These are phyloP conservation scores for Sinohyriopsis cumingii DNA, from an alignment of 2,888 invertebrate species.

Conservation along the genomic window DNA sequence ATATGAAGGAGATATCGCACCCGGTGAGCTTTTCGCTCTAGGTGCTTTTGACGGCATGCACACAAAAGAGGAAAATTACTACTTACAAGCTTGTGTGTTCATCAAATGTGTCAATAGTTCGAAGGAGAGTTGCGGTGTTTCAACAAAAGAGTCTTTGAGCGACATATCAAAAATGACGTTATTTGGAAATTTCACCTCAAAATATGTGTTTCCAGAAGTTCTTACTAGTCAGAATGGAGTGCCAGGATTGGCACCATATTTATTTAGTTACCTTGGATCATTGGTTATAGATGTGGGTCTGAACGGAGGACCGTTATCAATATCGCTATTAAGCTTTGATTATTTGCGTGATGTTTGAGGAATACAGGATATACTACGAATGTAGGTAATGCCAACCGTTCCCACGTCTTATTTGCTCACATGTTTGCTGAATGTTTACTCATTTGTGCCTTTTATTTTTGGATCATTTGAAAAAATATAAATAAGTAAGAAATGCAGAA, in stretches of 20 bases:
- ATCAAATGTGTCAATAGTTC: not conserved
- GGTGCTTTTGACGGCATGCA: no score
- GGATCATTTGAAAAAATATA: no score
- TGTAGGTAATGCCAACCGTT: no score
- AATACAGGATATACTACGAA: no score
- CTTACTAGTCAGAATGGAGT: slow-evolving; percentile 1
- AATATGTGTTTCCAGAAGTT: slow-evolving; percentile 4
- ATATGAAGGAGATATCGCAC: slow-evolving; percentile 2
- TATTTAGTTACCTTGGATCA: not conserved
- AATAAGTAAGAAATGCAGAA: no score
- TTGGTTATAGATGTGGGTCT: slow-evolving; percentile 1
- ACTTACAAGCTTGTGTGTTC: not conserved
- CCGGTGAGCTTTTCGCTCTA: not conserved
- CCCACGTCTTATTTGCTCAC: no score
- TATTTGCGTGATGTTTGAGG: no score
- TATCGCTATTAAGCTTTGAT: not conserved
- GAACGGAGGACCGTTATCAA: slow-evolving; percentile 1
- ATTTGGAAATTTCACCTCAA: slow-evolving; percentile 3
- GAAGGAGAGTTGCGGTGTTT: not conserved
- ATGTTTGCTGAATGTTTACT: no score
- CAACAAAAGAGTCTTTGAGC: not conserved
- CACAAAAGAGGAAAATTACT: not conserved
- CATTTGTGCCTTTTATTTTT: no score
- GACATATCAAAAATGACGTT: slow-evolving; percentile 2
- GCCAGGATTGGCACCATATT: not conserved